Conservation (phyloP, 2,797 vertebrate species). For the Bovichtus diacanthus region DNA sequence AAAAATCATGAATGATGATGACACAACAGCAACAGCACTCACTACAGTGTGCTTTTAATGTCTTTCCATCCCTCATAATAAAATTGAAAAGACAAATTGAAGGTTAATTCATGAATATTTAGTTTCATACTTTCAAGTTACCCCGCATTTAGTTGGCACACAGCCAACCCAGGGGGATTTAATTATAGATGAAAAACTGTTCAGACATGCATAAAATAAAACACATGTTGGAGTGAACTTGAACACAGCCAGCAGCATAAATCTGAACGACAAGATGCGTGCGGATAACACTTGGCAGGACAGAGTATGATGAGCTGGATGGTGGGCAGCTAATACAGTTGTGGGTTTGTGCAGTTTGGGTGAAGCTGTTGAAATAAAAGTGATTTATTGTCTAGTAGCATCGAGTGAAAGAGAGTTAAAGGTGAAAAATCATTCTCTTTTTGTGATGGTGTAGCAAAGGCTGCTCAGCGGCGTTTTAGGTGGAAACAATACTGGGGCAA, state of each 20-base stretch:
- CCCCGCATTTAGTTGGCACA: not conserved
- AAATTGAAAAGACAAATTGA: constrained; percentile 13
- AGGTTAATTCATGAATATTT: constrained; percentile 10
- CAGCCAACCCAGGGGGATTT: not conserved
- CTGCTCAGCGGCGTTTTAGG: not conserved
- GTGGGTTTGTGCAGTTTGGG: constrained; percentile 22
- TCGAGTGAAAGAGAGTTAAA: not conserved
- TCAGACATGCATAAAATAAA: constrained; percentile 10
- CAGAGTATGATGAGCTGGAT: constrained; percentile 12
- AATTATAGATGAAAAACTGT: constrained; percentile 7
- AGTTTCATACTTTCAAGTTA: constrained; percentile 1
- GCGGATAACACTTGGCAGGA: not conserved
- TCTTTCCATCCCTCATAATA: not conserved
- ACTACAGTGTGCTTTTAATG: not conserved
- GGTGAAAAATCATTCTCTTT: not conserved
- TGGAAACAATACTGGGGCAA: not conserved
- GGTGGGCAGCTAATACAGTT: constrained; percentile 14
- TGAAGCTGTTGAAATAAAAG: constrained; percentile 10
- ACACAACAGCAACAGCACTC: not conserved
- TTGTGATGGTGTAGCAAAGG: not conserved
- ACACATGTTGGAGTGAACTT: not conserved
- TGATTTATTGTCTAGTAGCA: constrained; percentile 25
- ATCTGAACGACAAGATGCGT: not conserved
- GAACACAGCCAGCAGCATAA: not conserved
- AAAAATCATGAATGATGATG: constrained; percentile 13